Evolutionary conservation across 2,888 invertebrate species (phyloP), one percentile per base, ranked within the genome.

Genomic region (Aphidius colemani): DNA sequence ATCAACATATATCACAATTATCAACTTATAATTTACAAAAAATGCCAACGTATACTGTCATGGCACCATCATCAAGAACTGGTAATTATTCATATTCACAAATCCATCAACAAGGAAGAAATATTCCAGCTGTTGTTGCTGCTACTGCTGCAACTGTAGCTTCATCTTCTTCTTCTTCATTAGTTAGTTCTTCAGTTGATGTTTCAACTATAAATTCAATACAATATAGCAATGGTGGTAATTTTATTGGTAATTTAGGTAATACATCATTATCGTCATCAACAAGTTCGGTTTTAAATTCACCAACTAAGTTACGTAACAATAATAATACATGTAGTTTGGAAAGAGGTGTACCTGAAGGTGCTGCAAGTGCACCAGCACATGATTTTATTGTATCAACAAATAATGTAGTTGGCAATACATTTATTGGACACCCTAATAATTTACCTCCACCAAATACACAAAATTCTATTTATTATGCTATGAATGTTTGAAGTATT

Each of bases 401-500:
- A 2, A 73, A 71, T 51, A 65, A 40, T 9, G 41, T 56, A 53
- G 68, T 53, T 63, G 81, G 8, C 76, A 75, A 67, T 65, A 85
- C 67, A 64, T 74, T 69, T 64, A 67, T 7, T 75, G 81, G 50
- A 80, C 82, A 61, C 80, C 80, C 68, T 78, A 79, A 70, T 71
- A 78, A 74, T 73, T 78, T 74, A 61, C 74, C 72, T 71, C 77
- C 69, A 10, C 73, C 65, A 43, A 64, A 84, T 83, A 80, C 81
- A 63, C 78, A 82, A 73, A 79, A 80, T 74, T 74, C 82, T 68
- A 74, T 93, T 45, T 93, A 91, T 80, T 93, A 93, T 78, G 92
- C 93, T 53, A 93, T 93, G 93, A 93, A 93, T 78, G 93, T 93
- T 84, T 93, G 90, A 92, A 67, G 40, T 57, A 46, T 48, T 13